A percentile compares a stretch with the other conserved stretches of the same genome.
phyloP scores from a whole-genome alignment of 1,140 invertebrate genomes.

The Pristionchus pacificus region DNA sequence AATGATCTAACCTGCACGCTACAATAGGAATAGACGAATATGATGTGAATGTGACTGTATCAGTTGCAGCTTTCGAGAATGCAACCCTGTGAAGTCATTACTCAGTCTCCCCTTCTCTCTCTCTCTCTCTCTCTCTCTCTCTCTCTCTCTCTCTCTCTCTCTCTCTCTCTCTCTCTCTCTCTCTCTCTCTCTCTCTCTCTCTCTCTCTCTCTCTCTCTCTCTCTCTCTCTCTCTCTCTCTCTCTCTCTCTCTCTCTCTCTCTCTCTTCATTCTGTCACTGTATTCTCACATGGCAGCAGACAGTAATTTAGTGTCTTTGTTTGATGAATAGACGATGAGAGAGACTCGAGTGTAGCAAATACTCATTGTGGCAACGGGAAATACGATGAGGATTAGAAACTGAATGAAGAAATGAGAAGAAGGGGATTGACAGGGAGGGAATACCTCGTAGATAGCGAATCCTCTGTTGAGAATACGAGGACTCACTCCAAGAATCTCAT shows the following conservation, averaged over 20 bases:
- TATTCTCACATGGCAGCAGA: constrained; percentile 35
- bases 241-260: no score
- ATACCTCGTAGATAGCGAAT: no score
- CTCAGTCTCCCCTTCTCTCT: no score
- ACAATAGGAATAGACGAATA: constrained; percentile 35
- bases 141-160: constrained; percentile 6
- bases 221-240: constrained; percentile 1
- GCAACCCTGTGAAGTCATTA: constrained; percentile 37
- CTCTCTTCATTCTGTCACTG: no score
- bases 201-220: constrained; percentile 6
- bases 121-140: constrained; percentile 6
- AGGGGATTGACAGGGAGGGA: background rate
- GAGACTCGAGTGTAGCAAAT: constrained; percentile 37
- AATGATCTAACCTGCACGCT: background rate
- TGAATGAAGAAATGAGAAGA: constrained; percentile 8
- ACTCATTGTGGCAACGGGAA: constrained; percentile 39
- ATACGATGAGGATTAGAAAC: constrained; percentile 33
- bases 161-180: constrained; percentile 3
- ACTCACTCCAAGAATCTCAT: no score
- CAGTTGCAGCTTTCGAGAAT: constrained; percentile 36
- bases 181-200: constrained; percentile 1
- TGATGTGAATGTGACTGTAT: constrained; percentile 37
- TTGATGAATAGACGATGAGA: constrained; percentile 39
- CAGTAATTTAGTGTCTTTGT: constrained; percentile 32
- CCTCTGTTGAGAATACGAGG: no score